A percentile compares a stretch with the other conserved stretches of the same genome.
These are phyloP conservation scores for Leptopterna dolabrata DNA, from an alignment of 2,888 invertebrate species.

Conservation along the genomic window DNA sequence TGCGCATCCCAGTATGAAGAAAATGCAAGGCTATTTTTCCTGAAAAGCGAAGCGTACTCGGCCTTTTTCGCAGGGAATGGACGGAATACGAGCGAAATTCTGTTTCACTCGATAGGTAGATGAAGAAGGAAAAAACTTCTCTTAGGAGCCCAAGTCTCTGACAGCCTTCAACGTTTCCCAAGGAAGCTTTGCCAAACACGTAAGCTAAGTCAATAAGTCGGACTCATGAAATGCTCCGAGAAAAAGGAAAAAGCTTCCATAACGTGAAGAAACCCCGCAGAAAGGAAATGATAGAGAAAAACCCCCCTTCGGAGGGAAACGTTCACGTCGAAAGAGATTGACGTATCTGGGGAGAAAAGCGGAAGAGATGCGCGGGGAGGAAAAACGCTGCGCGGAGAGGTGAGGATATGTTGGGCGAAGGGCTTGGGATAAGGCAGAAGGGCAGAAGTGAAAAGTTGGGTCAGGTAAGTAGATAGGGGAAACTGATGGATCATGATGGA, in stretches of 20 bases:
- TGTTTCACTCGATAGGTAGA: neutral
- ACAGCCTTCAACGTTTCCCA: constrained; percentile 17
- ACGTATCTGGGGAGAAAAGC: neutral
- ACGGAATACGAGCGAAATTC: neutral
- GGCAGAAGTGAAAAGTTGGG: constrained; percentile 40
- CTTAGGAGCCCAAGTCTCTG: neutral
- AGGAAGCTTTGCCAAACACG: constrained; percentile 21
- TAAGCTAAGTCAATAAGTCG: constrained; percentile 44
- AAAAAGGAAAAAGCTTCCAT: neutral
- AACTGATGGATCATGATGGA: constrained; percentile 53
- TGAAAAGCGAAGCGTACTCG: too few species aligned
- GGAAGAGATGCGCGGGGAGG: neutral
- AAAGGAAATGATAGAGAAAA: constrained; percentile 30
- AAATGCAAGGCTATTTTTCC: too few species aligned
- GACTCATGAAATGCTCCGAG: neutral
- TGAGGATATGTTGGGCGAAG: constrained; percentile 6
- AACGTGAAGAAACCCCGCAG: neutral
- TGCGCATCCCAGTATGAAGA: too few species aligned
- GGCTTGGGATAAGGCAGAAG: neutral
- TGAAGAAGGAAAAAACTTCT: neutral
- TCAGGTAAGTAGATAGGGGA: constrained; percentile 35
- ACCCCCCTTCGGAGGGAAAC: constrained; percentile 7
- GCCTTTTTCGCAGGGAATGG: neutral
- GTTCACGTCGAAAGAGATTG: constrained; percentile 31
- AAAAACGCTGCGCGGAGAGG: neutral